These are phyloP conservation scores for Agrilus cyanescens DNA, from an alignment of 2,888 invertebrate genomes.

Conservation along the genomic window DNA sequence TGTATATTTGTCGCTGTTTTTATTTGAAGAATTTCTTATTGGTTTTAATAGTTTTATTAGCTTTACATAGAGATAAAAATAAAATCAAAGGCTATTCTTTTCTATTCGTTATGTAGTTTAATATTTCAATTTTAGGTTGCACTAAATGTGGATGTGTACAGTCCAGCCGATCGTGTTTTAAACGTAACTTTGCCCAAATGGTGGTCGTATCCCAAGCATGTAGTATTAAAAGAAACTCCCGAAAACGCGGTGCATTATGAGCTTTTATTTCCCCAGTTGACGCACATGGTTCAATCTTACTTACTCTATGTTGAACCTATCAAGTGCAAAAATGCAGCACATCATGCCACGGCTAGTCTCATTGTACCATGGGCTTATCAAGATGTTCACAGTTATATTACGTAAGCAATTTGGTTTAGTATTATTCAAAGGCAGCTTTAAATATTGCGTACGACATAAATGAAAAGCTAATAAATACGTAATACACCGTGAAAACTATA, in stretches of 20 bases:
- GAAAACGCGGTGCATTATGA: conserved; percentile 48
- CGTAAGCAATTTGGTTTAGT: conserved; percentile 46
- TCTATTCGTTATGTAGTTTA: too few species aligned
- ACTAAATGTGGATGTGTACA: conserved; percentile 53
- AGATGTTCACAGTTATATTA: conserved; percentile 46
- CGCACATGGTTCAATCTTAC: conserved; percentile 48
- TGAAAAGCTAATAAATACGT: too few species aligned
- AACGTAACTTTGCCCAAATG: conserved; percentile 25
- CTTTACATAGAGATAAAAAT: too few species aligned
- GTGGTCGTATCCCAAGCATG: conserved; percentile 26
- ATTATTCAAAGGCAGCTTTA: too few species aligned
- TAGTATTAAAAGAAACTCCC: conserved; percentile 42
- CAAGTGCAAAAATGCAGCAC: conserved; percentile 30
- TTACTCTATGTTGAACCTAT: conserved; percentile 46
- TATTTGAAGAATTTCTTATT: too few species aligned
- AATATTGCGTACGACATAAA: too few species aligned
- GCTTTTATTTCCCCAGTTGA: conserved; percentile 44
- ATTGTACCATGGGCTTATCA: conserved; percentile 56
- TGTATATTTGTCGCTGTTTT: too few species aligned
- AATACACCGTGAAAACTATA: too few species aligned
- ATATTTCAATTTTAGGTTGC: conserved; percentile 39
- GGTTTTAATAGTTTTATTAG: too few species aligned
- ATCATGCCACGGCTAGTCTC: conserved; percentile 49
- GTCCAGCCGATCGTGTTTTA: conserved; percentile 31
- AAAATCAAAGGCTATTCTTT: too few species aligned